A percentile compares a stretch with the other conserved stretches of the same genome.
These are phyloP conservation scores for Dusona sp. DNA, from an alignment of 2,888 invertebrate genomes.

Conservation along the genomic window DNA sequence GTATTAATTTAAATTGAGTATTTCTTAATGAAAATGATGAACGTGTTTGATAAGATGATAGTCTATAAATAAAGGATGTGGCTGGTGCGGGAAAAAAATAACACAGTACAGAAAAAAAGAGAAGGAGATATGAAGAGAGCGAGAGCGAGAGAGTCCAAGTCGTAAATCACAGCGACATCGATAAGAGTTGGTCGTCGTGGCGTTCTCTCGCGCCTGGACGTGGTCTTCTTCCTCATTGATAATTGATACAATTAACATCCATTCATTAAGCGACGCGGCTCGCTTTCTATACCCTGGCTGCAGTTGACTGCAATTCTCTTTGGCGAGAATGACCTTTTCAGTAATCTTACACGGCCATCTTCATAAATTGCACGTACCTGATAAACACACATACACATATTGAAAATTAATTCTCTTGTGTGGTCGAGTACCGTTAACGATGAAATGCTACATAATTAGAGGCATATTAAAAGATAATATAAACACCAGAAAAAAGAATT, in stretches of 20 bases:
- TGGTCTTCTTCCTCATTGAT: conserved; percentile 79
- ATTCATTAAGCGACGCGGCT: conserved; percentile 79
- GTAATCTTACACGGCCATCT: conserved; percentile 68
- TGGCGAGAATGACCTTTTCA: conserved; percentile 69
- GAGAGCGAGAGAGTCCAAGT: conserved; percentile 48
- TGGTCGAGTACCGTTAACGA: conserved; percentile 28
- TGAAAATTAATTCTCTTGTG: neutral
- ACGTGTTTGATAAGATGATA: conserved; percentile 21
- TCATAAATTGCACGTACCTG: conserved; percentile 28
- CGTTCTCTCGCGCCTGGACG: conserved; percentile 73
- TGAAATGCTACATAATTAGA: conserved; percentile 39
- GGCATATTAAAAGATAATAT: neutral
- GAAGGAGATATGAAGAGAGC: neutral
- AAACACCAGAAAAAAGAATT: neutral
- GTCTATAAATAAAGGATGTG: neutral
- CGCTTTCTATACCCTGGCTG: conserved; percentile 65
- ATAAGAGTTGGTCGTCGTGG: conserved; percentile 78
- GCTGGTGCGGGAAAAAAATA: conserved; percentile 10
- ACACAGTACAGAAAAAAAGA: conserved; percentile 40
- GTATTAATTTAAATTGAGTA: conserved; percentile 8
- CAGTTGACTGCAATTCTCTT: conserved; percentile 51
- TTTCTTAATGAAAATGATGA: conserved; percentile 61
- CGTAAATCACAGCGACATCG: conserved; percentile 81
- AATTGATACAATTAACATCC: conserved; percentile 83
- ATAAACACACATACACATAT: neutral